Evolutionary conservation across 2,797 vertebrate genomes (phyloP).

Genomic region (Cheirogaleus major): DNA sequence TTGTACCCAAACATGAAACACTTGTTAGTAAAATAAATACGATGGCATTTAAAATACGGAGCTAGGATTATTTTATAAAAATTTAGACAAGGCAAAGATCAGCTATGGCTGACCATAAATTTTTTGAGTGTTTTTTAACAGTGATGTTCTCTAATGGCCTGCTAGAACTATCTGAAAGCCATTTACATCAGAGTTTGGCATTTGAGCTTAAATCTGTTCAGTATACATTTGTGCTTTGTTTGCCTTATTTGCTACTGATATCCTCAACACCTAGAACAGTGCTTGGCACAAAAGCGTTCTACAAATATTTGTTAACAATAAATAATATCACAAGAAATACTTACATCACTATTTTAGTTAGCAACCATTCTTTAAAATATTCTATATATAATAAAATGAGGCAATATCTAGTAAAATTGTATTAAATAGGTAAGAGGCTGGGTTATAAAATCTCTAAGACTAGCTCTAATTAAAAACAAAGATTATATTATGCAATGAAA

Average conservation of each 20-base stretch:
- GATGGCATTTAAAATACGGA: conserved; percentile 28
- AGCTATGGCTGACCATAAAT: neutral
- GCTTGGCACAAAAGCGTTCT: neutral
- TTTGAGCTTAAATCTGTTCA: neutral
- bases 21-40: conserved; percentile 43
- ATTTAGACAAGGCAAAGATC: neutral
- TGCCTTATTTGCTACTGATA: neutral
- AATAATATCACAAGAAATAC: conserved; percentile 3
- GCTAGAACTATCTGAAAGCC: neutral
- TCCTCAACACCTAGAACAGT: neutral
- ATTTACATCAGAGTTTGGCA: neutral
- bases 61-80: conserved; percentile 21
- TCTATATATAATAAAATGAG: conserved; percentile 29
- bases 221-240: neutral
- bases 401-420: neutral
- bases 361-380: conserved; percentile 48
- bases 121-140: neutral
- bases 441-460: neutral
- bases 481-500: conserved; percentile 17
- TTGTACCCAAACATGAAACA: neutral
- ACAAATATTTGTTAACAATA: neutral
- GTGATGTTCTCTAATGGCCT: neutral
- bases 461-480: conserved; percentile 36
- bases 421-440: conserved; percentile 3
- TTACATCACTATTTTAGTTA: neutral